Evolutionary conservation across 2,888 invertebrate genomes (phyloP).

Genomic region (Drosophila quinaria): DNA sequence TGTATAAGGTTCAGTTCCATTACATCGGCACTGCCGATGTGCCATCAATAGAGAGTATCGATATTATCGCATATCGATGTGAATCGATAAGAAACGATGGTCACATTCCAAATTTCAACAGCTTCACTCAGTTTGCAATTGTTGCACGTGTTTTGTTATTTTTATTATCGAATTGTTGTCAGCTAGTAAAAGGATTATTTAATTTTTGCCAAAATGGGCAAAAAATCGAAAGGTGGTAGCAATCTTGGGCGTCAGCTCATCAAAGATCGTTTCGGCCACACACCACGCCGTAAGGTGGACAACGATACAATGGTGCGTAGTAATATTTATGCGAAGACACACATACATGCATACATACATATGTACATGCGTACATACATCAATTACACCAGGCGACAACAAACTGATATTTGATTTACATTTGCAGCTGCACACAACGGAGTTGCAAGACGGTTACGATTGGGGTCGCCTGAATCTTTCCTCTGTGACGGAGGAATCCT

Average conservation of each 20-base stretch:
- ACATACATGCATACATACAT: background rate
- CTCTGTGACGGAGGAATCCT: slow-evolving; percentile 98
- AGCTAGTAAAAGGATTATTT: background rate
- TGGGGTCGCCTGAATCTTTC: slow-evolving; percentile 96
- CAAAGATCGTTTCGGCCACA: slow-evolving; percentile 90
- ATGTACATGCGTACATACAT: background rate
- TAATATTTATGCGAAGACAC: background rate
- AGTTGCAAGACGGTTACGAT: slow-evolving; percentile 95
- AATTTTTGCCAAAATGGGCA: slow-evolving; percentile 88
- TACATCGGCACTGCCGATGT: too few relatives aligned
- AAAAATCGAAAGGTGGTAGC: slow-evolving; percentile 88
- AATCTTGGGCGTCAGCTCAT: slow-evolving; percentile 90
- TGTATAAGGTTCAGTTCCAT: too few relatives aligned
- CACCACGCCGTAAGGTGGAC: slow-evolving; percentile 89
- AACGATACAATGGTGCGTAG: slow-evolving; percentile 90
- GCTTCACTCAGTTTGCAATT: slow-evolving; percentile 6
- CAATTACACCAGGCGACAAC: slow-evolving; percentile 1
- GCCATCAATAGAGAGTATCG: slow-evolving; percentile 4
- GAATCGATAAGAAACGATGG: background rate
- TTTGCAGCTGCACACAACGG: slow-evolving; percentile 91
- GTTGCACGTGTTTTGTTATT: slow-evolving; percentile 45
- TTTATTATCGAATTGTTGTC: slow-evolving; percentile 2
- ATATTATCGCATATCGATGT: background rate
- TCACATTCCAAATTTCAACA: slow-evolving; percentile 16
- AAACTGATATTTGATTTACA: background rate